A percentile compares a stretch with the other conserved stretches of the same genome.
phyloP scores from a whole-genome alignment of 1,140 invertebrate genomes.

The Rhagoletis zephyria region DNA sequence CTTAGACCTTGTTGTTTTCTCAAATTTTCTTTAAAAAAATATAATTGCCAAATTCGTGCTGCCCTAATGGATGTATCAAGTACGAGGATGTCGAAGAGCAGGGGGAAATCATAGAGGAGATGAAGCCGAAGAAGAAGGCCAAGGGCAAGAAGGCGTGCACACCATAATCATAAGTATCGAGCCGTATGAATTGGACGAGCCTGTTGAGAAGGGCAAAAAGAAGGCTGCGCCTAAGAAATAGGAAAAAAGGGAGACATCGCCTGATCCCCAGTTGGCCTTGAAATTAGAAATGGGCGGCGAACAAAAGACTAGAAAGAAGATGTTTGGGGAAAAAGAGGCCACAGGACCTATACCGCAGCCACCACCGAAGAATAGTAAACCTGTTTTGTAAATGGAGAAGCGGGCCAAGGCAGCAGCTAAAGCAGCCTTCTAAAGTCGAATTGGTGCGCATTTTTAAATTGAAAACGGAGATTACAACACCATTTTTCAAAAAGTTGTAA shows the following conservation, averaged over 20 bases:
- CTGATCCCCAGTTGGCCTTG: constrained; percentile 71
- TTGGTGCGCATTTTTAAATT: too few species aligned
- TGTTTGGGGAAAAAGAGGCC: constrained; percentile 65
- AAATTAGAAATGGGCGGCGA: constrained; percentile 71
- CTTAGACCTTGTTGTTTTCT: too few species aligned
- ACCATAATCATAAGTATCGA: constrained; percentile 65
- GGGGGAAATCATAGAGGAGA: constrained; percentile 66
- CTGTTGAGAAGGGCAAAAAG: constrained; percentile 69
- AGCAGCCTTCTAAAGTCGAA: constrained; percentile 57
- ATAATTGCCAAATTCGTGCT: constrained; percentile 61
- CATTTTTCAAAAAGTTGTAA: too few species aligned
- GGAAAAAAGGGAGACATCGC: constrained; percentile 70
- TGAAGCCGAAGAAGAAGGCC: constrained; percentile 69
- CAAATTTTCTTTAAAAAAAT: too few species aligned
- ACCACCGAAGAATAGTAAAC: constrained; percentile 71
- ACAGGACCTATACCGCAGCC: constrained; percentile 64
- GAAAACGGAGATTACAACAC: too few species aligned
- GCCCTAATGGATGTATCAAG: constrained; percentile 73
- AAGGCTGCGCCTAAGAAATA: constrained; percentile 71
- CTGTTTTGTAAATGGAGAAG: constrained; percentile 71
- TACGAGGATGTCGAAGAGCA: constrained; percentile 69
- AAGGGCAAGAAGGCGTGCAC: constrained; percentile 65
- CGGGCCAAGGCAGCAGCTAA: constrained; percentile 69
- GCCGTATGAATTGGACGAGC: constrained; percentile 66
- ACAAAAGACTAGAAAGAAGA: constrained; percentile 71